Evolutionary conservation across 2,797 vertebrate genomes (phyloP).

Genomic region (Fistularia commersonii): DNA sequence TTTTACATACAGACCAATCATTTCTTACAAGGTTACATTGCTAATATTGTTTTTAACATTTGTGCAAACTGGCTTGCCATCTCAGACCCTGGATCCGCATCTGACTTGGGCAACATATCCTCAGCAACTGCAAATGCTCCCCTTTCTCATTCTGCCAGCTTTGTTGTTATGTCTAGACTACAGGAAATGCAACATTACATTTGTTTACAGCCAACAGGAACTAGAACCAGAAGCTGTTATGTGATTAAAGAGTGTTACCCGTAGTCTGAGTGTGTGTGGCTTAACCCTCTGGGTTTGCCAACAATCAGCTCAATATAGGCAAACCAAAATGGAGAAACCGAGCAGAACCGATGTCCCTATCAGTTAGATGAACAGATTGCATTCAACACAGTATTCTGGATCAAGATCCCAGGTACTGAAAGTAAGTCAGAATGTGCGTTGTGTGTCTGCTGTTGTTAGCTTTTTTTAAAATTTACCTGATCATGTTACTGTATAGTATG

Average conservation of each 20-base stretch:
- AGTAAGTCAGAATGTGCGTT: slow-evolving; percentile 21
- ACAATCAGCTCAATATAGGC: slow-evolving; percentile 50
- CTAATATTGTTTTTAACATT: too few species aligned
- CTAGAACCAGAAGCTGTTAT: slow-evolving; percentile 74
- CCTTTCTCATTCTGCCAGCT: slow-evolving; percentile 68
- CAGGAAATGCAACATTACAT: slow-evolving; percentile 85
- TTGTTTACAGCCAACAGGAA: slow-evolving; percentile 84
- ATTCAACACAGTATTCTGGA: slow-evolving; percentile 2
- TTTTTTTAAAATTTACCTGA: slow-evolving; percentile 16
- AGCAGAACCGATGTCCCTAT: slow-evolving; percentile 21
- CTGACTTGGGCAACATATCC: slow-evolving; percentile 49
- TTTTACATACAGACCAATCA: too few species aligned
- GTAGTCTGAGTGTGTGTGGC: slow-evolving; percentile 64
- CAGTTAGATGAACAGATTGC: slow-evolving; percentile 32
- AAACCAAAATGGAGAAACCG: slow-evolving; percentile 46
- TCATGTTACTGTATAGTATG: slow-evolving; percentile 34
- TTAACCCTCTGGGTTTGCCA: slow-evolving; percentile 69
- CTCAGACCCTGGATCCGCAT: slow-evolving; percentile 7
- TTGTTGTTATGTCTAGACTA: slow-evolving; percentile 82
- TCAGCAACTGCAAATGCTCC: slow-evolving; percentile 62
- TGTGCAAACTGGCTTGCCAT: too few species aligned
- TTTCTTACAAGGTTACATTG: too few species aligned
- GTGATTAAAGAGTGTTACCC: slow-evolving; percentile 77
- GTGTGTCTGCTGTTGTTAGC: slow-evolving; percentile 15
- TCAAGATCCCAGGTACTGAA: slow-evolving; percentile 14